A percentile compares a stretch with the other conserved stretches of the same genome.
Conservation (phyloP, 2,797 vertebrate species). For the Otolemur crassicaudatus region DNA sequence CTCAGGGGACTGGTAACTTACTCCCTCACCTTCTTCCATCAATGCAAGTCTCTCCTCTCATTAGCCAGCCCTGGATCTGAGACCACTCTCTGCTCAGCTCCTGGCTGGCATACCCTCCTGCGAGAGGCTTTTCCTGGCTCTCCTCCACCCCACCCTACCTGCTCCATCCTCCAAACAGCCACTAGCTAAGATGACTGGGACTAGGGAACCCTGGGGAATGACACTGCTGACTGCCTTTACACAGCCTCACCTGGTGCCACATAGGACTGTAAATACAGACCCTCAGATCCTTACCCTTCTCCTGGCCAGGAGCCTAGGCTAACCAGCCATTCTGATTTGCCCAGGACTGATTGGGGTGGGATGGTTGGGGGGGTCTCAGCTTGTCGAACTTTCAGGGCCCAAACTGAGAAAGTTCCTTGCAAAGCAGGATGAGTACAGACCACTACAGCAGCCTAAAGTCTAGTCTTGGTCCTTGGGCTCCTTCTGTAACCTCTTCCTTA, state of each 20-base stretch:
- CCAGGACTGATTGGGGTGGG: neutral
- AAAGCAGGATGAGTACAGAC: neutral
- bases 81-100: conserved; percentile 74
- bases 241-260: neutral
- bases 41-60: conserved; percentile 24
- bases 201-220: neutral
- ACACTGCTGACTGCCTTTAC: neutral
- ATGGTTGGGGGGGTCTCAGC: too few species aligned
- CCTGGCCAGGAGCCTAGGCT: neutral
- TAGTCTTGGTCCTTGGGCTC: neutral
- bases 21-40: neutral
- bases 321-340: neutral
- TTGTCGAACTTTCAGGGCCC: neutral
- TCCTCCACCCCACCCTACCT: neutral
- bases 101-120: neutral
- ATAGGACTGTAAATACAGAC: neutral
- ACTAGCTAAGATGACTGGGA: neutral
- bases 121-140: conserved; percentile 19
- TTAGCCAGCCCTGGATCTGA: conserved; percentile 66
- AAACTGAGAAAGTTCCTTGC: neutral
- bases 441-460: neutral
- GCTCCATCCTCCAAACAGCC: neutral
- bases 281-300: neutral
- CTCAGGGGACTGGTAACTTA: conserved; percentile 72
- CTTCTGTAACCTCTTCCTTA: neutral